A percentile compares a stretch with the other conserved stretches of the same genome.
phyloP scores from a whole-genome alignment of 1,140 invertebrate genomes.

The Metopolophium dirhodum region DNA sequence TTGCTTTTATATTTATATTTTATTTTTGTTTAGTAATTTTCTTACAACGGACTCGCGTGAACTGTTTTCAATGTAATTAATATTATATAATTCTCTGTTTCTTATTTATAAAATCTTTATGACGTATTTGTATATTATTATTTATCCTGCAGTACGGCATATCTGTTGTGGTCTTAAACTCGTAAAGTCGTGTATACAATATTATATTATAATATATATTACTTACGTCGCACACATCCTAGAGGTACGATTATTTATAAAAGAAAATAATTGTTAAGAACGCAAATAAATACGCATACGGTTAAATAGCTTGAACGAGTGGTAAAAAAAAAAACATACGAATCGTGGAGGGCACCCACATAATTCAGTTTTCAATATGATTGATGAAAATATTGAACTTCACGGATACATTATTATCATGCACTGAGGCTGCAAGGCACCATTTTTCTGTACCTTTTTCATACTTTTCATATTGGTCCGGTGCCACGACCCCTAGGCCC shows the following conservation, averaged over 20 bases:
- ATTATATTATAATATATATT: constrained; percentile 5
- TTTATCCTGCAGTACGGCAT: not conserved
- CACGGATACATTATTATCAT: not conserved
- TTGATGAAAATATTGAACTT: not conserved
- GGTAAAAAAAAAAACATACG: not conserved
- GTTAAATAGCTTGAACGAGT: not conserved
- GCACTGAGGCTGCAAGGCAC: not conserved
- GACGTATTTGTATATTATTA: not conserved
- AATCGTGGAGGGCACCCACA: not conserved
- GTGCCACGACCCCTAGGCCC: not conserved
- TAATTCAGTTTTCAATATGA: not conserved
- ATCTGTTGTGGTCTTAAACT: not conserved
- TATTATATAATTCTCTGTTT: not conserved
- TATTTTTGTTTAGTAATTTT: not conserved
- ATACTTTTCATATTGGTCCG: not conserved
- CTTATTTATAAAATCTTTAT: not conserved
- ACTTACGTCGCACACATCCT: not conserved
- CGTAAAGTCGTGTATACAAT: not conserved
- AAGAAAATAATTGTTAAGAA: not conserved
- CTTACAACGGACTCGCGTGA: not conserved
- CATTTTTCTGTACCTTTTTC: not conserved
- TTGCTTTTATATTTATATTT: not conserved
- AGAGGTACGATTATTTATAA: not conserved
- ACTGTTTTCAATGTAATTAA: not conserved
- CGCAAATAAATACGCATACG: not conserved